phyloP scores from a whole-genome alignment of 2,113 vertebrate species.

The Gasterosteus nipponicus region DNA sequence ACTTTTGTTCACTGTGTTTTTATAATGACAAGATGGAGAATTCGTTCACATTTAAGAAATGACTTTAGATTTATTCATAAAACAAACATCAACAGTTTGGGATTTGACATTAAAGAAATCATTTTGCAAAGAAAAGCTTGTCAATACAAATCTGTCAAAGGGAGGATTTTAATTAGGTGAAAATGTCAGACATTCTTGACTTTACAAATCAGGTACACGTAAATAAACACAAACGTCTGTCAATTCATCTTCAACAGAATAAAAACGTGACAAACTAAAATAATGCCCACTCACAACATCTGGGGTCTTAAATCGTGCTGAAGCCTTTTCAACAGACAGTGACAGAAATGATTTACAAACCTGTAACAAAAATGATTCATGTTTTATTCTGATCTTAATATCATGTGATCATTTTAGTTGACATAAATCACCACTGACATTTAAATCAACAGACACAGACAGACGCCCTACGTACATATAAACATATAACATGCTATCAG shows the following conservation, averaged over 20 bases:
- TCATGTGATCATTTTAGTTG: neutral
- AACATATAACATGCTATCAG: too few species aligned
- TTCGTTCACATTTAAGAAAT: constrained; percentile 10
- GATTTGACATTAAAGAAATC: neutral
- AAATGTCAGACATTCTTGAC: neutral
- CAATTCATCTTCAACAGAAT: neutral
- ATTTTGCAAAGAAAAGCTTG: neutral
- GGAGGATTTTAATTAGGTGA: neutral
- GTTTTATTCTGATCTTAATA: neutral
- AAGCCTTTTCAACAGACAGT: constrained; percentile 13
- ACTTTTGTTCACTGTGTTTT: neutral
- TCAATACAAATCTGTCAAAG: neutral
- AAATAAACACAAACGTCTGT: neutral
- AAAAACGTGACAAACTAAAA: neutral
- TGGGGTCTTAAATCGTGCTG: too few species aligned
- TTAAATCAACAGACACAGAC: neutral
- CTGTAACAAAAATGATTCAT: neutral
- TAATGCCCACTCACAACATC: too few species aligned
- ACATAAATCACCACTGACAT: neutral
- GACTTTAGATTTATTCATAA: constrained; percentile 51
- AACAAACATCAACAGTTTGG: constrained; percentile 6
- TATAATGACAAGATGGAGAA: neutral
- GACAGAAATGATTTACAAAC: constrained; percentile 11
- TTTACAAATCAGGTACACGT: neutral
- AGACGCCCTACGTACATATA: too few species aligned